Conservation (phyloP, 2,888 invertebrate genomes). For the Balanococcus diminutus region DNA sequence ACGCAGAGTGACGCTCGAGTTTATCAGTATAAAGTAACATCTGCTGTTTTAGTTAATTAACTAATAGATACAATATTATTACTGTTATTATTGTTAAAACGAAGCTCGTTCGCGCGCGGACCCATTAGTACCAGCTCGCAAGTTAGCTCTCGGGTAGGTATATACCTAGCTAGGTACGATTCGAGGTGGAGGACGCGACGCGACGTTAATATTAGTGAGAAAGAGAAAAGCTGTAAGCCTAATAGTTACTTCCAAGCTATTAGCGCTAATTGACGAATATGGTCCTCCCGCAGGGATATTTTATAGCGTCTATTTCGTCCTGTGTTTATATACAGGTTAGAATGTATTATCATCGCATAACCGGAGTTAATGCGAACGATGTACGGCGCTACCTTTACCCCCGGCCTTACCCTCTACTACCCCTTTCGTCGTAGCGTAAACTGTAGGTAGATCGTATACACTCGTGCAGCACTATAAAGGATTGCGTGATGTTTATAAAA, state of each 20-base stretch:
- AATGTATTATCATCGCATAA: slow-evolving; percentile 26
- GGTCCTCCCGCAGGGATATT: slow-evolving; percentile 52
- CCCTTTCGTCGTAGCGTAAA: neutral
- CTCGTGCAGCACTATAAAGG: neutral
- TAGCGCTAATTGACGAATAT: slow-evolving; percentile 51
- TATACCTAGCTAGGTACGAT: neutral
- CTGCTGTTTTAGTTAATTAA: slow-evolving; percentile 50
- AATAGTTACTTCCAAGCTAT: slow-evolving; percentile 52
- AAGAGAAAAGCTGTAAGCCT: slow-evolving; percentile 51
- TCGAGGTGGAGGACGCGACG: neutral
- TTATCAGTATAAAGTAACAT: slow-evolving; percentile 46
- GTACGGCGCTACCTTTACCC: neutral
- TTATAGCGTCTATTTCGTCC: slow-evolving; percentile 39
- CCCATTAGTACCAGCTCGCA: slow-evolving; percentile 37
- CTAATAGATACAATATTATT: slow-evolving; percentile 52
- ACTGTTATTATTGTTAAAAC: slow-evolving; percentile 48
- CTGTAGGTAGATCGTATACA: neutral
- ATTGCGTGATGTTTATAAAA: neutral
- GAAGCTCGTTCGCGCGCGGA: slow-evolving; percentile 22
- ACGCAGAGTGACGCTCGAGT: neutral
- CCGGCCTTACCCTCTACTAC: neutral
- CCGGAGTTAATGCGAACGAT: slow-evolving; percentile 34
- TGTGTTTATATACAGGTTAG: slow-evolving; percentile 26
- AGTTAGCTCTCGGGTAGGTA: slow-evolving; percentile 17
- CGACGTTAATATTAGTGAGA: slow-evolving; percentile 39